Evolutionary conservation across 2,797 vertebrate species (phyloP).

Genomic region (Leptodactylus fallax): DNA sequence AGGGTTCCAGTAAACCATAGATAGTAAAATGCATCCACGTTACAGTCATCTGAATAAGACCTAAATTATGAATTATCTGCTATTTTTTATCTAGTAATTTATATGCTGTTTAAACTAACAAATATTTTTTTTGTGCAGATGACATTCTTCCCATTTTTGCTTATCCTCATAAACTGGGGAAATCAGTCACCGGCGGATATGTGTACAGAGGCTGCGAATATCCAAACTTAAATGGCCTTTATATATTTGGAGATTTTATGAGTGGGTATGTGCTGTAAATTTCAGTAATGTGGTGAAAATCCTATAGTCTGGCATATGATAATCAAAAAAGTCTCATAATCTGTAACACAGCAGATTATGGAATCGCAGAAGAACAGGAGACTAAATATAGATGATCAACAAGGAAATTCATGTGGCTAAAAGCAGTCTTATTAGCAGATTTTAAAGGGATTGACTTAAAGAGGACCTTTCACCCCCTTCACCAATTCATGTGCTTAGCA

Average conservation of each 20-base stretch:
- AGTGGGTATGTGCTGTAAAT: slow-evolving; percentile 83
- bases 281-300: not conserved
- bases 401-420: no score
- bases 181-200: slow-evolving; percentile 93
- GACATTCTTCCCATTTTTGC: slow-evolving; percentile 93
- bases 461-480: no score
- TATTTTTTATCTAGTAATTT: not conserved
- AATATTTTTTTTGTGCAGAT: slow-evolving; percentile 73
- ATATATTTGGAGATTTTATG: slow-evolving; percentile 98
- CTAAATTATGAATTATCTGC: not conserved
- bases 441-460: no score
- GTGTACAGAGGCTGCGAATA: slow-evolving; percentile 92
- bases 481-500: no score
- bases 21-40: not conserved
- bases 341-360: no score
- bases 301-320: not conserved
- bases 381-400: no score
- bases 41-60: not conserved
- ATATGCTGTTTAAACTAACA: not conserved
- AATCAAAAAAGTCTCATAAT: no score
- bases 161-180: slow-evolving; percentile 92
- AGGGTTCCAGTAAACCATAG: no score
- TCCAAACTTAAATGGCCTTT: slow-evolving; percentile 93
- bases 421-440: no score
- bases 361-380: no score